Evolutionary conservation across 2,797 vertebrate genomes (phyloP).

Genomic region (Tragelaphus oryx): DNA sequence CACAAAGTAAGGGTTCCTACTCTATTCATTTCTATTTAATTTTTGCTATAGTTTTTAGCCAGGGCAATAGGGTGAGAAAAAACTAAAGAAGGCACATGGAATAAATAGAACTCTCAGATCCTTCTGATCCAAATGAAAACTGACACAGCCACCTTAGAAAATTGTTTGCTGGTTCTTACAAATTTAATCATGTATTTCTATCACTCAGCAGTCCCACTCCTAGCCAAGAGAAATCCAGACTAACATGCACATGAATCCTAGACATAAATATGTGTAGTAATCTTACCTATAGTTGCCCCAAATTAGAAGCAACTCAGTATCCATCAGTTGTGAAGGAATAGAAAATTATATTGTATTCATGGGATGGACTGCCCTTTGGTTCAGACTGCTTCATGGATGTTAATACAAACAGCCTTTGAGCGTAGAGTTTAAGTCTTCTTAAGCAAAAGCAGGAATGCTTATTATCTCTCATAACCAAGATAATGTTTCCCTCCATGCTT

Average conservation of each 20-base stretch:
- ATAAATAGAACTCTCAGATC: neutral
- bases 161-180: neutral
- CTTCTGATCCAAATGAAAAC: neutral
- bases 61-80: neutral
- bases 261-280: neutral
- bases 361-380: neutral
- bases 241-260: neutral
- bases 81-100: neutral
- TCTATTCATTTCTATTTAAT: neutral
- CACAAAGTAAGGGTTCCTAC: neutral
- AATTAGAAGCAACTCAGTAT: neutral
- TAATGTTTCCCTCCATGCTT: neutral
- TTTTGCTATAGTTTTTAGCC: neutral
- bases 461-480: neutral
- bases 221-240: neutral
- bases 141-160: neutral
- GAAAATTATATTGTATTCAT: neutral
- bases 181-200: neutral
- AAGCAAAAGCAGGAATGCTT: neutral
- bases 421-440: neutral
- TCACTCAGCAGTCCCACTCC: neutral
- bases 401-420: neutral
- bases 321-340: neutral
- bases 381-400: neutral
- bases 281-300: neutral